A percentile compares a stretch with the other conserved stretches of the same genome.
Conservation (phyloP, 2,797 vertebrate species). For the Prionace glauca region DNA sequence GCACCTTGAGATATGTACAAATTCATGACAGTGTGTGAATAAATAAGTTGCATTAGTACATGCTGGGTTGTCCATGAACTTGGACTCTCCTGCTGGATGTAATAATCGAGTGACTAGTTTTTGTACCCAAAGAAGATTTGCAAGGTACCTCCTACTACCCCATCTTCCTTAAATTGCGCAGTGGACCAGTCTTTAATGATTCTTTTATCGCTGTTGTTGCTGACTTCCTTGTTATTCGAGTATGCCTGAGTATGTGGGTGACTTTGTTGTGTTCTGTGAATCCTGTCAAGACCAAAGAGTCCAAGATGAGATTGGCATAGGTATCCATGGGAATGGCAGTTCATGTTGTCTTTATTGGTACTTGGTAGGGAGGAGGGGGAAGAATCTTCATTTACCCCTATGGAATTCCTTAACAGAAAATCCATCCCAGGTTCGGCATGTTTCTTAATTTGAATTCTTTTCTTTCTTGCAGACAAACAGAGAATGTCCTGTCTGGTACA, state of each 20-base stretch:
- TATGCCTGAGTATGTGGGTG: too few relatives aligned
- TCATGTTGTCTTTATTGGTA: too few relatives aligned
- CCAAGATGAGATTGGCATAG: too few relatives aligned
- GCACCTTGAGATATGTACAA: background rate
- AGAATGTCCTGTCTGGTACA: constrained; percentile 58
- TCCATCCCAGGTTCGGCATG: background rate
- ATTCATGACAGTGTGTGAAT: background rate
- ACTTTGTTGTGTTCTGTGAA: too few relatives aligned
- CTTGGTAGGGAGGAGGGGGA: too few relatives aligned
- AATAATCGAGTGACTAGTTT: background rate
- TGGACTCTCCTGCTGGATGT: background rate
- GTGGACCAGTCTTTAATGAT: background rate
- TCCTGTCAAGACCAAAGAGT: too few relatives aligned
- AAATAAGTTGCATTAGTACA: background rate
- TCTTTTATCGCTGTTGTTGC: background rate
- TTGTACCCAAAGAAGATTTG: background rate
- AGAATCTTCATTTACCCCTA: background rate
- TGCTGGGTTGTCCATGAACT: background rate
- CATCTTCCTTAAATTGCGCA: background rate
- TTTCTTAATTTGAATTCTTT: constrained; percentile 39
- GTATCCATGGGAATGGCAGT: too few relatives aligned
- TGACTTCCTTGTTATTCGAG: too few relatives aligned
- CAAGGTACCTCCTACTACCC: background rate
- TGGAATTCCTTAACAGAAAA: background rate
- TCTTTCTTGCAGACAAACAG: constrained; percentile 63